Conservation (phyloP, 1,140 invertebrate genomes). For the Cotesia typhae region DNA sequence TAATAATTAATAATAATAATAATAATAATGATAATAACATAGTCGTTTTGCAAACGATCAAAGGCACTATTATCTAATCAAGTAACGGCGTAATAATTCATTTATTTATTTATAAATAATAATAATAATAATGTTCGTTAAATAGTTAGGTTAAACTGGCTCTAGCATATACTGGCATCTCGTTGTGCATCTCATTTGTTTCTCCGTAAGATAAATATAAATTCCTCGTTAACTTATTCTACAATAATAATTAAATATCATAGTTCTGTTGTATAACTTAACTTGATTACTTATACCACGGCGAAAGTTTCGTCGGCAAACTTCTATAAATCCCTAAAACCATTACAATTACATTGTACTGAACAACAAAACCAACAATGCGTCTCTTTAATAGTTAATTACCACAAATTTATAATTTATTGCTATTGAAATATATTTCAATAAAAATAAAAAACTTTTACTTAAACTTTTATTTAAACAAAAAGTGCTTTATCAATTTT, state of each 20-base stretch:
- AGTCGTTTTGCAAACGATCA: slow-evolving; percentile 45
- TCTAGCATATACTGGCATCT: slow-evolving; percentile 61
- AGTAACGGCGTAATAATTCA: slow-evolving; percentile 43
- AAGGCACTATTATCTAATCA: slow-evolving; percentile 62
- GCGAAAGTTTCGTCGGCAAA: too few species aligned
- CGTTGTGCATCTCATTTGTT: slow-evolving; percentile 45
- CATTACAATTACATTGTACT: too few species aligned
- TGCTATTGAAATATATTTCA: too few species aligned
- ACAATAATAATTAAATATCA: slow-evolving; percentile 14
- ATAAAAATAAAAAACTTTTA: not conserved
- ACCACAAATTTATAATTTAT: too few species aligned
- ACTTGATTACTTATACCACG: too few species aligned
- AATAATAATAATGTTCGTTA: slow-evolving; percentile 33
- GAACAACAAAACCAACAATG: too few species aligned
- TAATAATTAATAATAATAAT: slow-evolving; percentile 12
- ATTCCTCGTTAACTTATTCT: slow-evolving; percentile 18
- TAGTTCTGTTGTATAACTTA: not conserved
- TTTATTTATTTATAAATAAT: slow-evolving; percentile 16
- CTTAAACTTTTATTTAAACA: too few species aligned
- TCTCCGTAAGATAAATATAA: slow-evolving; percentile 15
- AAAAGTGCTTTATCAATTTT: not conserved
- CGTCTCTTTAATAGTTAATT: too few species aligned
- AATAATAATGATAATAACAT: slow-evolving; percentile 2
- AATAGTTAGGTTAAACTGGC: slow-evolving; percentile 53
- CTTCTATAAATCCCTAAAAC: too few species aligned